Conservation (phyloP, 2,888 invertebrate genomes). For the Stenoptilia bipunctidactyla region DNA sequence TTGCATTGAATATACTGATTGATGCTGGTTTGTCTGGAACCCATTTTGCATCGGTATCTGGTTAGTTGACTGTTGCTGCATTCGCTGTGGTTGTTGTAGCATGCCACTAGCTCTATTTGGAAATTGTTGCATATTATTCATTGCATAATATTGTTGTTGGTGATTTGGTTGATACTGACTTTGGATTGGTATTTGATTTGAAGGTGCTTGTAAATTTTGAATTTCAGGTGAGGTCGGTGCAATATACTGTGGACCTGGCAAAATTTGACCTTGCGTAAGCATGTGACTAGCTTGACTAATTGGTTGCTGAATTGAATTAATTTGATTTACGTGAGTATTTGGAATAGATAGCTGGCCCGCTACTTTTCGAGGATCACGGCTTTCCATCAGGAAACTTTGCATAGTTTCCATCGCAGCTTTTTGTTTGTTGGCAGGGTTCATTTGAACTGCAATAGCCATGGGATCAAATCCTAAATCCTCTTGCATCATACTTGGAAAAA, state of each 20-base stretch:
- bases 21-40: no score
- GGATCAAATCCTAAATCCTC: constrained; percentile 54
- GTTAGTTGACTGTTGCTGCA: not conserved
- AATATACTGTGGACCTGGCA: no score
- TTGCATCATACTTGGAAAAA: constrained; percentile 52
- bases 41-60: not conserved
- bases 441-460: constrained; percentile 58
- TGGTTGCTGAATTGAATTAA: no score
- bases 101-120: no score
- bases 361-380: constrained; percentile 19
- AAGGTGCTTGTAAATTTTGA: constrained; percentile 4
- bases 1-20: no score
- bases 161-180: constrained; percentile 2
- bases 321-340: no score
- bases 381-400: constrained; percentile 31
- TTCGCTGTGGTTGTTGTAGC: no score
- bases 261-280: no score
- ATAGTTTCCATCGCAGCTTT: constrained; percentile 37
- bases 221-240: no score
- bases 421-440: constrained; percentile 57
- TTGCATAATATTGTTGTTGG: not conserved
- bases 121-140: no score
- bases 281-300: no score
- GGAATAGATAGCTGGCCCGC: constrained; percentile 15
- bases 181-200: constrained; percentile 8